These are phyloP conservation scores for Mobula birostris DNA, from an alignment of 2,113 vertebrate genomes.

Conservation along the genomic window DNA sequence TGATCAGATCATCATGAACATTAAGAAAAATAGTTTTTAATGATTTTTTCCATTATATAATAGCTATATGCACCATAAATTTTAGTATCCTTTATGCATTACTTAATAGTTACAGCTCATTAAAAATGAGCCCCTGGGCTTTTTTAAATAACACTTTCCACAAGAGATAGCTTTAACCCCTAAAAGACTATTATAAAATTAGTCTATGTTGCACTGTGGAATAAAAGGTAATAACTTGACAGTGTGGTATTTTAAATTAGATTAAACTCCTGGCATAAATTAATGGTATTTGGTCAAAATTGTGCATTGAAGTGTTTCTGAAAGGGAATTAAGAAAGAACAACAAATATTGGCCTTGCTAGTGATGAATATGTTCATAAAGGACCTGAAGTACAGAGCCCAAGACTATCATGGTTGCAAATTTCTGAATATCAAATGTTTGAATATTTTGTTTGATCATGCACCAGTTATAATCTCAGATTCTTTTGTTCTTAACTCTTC, in stretches of 20 bases:
- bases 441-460: conserved; percentile 9
- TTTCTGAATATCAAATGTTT: neutral
- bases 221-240: conserved; percentile 23
- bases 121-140: conserved; percentile 93
- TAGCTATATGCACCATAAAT: conserved; percentile 97
- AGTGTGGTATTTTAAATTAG: conserved; percentile 15
- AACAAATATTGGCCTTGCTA: too few relatives aligned
- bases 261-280: conserved; percentile 66
- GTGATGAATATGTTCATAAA: too few relatives aligned
- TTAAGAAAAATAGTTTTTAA: conserved; percentile 94
- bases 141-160: conserved; percentile 80
- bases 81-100: conserved; percentile 99
- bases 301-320: neutral
- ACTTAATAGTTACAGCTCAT: conserved; percentile 99
- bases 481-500: neutral
- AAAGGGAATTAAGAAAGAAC: too few relatives aligned
- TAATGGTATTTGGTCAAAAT: conserved; percentile 37
- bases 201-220: conserved; percentile 38
- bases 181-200: conserved; percentile 70
- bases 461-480: neutral
- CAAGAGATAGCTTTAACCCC: conserved; percentile 82
- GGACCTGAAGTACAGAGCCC: too few relatives aligned
- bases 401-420: too few relatives aligned
- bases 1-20: conserved; percentile 83
- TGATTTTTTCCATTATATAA: conserved; percentile 87